Evolutionary conservation across 2,888 invertebrate species (phyloP), one percentile per base, ranked within the genome.

Genomic region (Himalopsyche tibetana): DNA sequence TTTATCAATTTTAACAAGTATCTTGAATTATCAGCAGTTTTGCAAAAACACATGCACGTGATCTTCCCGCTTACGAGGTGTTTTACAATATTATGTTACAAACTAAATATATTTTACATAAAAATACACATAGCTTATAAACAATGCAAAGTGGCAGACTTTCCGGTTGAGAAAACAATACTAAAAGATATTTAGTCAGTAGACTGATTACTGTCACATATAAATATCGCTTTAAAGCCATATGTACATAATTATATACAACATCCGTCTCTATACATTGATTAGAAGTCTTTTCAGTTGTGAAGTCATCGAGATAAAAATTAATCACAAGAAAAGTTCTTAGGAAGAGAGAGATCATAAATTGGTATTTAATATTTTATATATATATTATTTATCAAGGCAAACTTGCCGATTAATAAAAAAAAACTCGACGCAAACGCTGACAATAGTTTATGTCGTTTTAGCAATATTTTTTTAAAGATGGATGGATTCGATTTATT

Each of bases 401-500:
- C 74, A 38, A 19, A 15, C 5, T 74, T 74, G 74, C 74, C 74
- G 38, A 36, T 74, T 38, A 63, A 63, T 63, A 63, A n/a, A 63
- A 36, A 36, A 36, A 36, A 74, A 12, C 12, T 36, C 15, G 38
- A 74, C n/a, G 63, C 4, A n/a, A 63, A 63, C 74, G 36, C 15
- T 51, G 51, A 74, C 36, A 74, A 36, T 74, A 36, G 74, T 69
- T 6, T n/a, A 17, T 69, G 69, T 28, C 28, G 69, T 28, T 74
- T 15, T 15, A 74, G 74, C 38, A 36, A 74, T 74, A 5, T 51
- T 74, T 74, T 74, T 74, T 36, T 28, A 28, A 28, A 28, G 74
- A 38, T 74, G 74, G 74, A 74, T 74, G 74, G 74, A 74, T 74
- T 74, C 74, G 36, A 74, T 74, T 74, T 38, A 74, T 38, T 36